A percentile compares a stretch with the other conserved stretches of the same genome.
Evolutionary conservation across 1,140 invertebrate species (phyloP).

Genomic region (Ctenoplectra terminalis): DNA sequence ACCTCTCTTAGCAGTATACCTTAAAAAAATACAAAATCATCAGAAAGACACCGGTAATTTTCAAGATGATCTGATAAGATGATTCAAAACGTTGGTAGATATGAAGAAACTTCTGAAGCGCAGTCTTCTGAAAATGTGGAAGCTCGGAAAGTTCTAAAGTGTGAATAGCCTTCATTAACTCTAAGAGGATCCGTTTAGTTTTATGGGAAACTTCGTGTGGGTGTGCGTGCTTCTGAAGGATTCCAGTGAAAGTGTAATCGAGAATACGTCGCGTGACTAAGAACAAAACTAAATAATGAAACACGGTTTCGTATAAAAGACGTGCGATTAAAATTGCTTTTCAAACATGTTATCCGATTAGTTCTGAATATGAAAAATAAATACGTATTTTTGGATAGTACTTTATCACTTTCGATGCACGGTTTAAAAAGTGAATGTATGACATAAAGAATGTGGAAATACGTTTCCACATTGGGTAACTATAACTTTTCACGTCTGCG

Average conservation of each 20-base stretch:
- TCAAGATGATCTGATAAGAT: neutral
- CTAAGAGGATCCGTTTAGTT: neutral
- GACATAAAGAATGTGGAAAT: neutral
- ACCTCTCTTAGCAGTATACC: too few relatives aligned
- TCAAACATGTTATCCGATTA: too few relatives aligned
- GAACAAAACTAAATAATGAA: neutral
- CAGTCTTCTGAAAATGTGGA: neutral
- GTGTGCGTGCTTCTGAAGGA: neutral
- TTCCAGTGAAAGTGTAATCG: neutral
- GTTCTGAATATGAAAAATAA: too few relatives aligned
- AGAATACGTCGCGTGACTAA: too few relatives aligned
- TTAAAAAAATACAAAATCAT: too few relatives aligned
- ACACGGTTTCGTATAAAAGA: neutral
- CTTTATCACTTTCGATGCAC: too few relatives aligned
- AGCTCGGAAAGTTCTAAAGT: neutral
- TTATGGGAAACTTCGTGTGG: neutral
- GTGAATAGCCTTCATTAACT: neutral
- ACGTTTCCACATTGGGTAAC: neutral
- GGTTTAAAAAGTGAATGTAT: too few relatives aligned
- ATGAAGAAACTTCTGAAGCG: neutral
- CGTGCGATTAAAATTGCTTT: neutral
- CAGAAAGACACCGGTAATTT: neutral
- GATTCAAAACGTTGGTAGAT: neutral
- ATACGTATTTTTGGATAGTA: too few relatives aligned
- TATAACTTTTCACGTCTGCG: neutral